Evolutionary conservation across 2,888 invertebrate genomes (phyloP), one percentile per base, ranked within the genome.

Genomic region (Sclerodermus sp.): DNA sequence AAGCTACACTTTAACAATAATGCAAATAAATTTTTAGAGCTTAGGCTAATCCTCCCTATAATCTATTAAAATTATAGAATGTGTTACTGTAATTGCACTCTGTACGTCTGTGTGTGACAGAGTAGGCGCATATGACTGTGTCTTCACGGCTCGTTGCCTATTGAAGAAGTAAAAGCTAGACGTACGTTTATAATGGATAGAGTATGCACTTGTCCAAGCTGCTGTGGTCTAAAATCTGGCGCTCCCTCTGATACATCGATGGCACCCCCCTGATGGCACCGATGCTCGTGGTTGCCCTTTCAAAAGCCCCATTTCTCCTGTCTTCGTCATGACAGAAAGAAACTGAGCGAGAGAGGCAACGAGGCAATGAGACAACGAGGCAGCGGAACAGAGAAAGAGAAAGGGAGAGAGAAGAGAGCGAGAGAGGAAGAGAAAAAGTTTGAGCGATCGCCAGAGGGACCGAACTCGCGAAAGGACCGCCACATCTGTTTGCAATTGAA

Each of bases 401-500:
- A 52, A 51, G 44, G 48, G 41, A 42, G 47, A 52, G 23, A 23
- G 23, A 23, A 23, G 23, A 23, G 23, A 23, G 8, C 4, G 8
- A 23, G 23, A 23, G 23, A 23, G 23, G 8, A 23, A 5, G 23
- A 23, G 3, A 23, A 8, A 23, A 23, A 23, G 23, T 23, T 23
- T 23, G 23, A 23, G 23, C 23, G 23, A 23, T 23, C 23, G 23
- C 23, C 8, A 23, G 23, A 23, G 23, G 23, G 55, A 60, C 39
- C 46, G 12, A 44, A 18, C 16, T 18, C 17, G 30, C 37, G 49
- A 61, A 50, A 55, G 44, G 49, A 57, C 54, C 55, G 58, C 64
- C 74, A 68, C 75, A 75, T 74, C 75, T 75, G 75, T 71, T 73
- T 74, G 68, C 73, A 74, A 73, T 73, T 73, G 70, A 68, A 73